A percentile compares a stretch with the other conserved stretches of the same genome.
These are phyloP conservation scores for Notolabrus celidotus DNA, from an alignment of 2,797 vertebrate genomes.

Conservation along the genomic window DNA sequence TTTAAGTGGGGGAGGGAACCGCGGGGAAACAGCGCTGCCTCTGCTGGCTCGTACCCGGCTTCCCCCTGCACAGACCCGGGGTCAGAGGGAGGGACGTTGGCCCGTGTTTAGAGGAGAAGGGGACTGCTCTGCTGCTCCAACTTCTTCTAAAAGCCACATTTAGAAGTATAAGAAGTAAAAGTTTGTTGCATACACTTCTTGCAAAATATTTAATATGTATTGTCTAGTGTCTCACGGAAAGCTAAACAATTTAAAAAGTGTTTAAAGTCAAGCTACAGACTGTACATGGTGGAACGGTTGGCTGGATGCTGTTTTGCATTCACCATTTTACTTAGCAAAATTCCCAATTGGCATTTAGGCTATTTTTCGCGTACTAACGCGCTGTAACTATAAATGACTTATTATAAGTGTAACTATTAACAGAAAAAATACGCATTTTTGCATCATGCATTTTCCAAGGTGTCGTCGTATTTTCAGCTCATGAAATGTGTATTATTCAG, in stretches of 20 bases:
- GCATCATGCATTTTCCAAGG: too few species aligned
- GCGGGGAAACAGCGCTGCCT: constrained; percentile 51
- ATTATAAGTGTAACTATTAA: not conserved
- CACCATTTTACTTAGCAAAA: too few species aligned
- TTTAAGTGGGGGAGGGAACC: not conserved
- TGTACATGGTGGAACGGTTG: too few species aligned
- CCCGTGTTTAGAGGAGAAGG: constrained; percentile 17
- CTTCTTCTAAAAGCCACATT: not conserved
- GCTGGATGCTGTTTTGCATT: too few species aligned
- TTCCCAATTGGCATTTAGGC: too few species aligned
- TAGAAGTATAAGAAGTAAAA: not conserved
- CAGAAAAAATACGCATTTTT: not conserved
- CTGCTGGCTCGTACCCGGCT: constrained; percentile 34
- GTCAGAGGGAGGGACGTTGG: constrained; percentile 31
- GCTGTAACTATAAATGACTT: too few species aligned
- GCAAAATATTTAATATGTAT: not conserved
- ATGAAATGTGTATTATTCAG: not conserved
- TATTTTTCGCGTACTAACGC: too few species aligned
- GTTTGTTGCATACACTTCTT: not conserved
- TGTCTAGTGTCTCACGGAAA: not conserved
- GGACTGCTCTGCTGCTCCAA: not conserved
- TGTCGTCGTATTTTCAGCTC: too few species aligned
- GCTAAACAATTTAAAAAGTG: too few species aligned
- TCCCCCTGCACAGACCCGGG: constrained; percentile 32
- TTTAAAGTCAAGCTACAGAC: too few species aligned